These are phyloP conservation scores for Lysandra bellargus DNA, from an alignment of 2,888 invertebrate species.

Conservation along the genomic window DNA sequence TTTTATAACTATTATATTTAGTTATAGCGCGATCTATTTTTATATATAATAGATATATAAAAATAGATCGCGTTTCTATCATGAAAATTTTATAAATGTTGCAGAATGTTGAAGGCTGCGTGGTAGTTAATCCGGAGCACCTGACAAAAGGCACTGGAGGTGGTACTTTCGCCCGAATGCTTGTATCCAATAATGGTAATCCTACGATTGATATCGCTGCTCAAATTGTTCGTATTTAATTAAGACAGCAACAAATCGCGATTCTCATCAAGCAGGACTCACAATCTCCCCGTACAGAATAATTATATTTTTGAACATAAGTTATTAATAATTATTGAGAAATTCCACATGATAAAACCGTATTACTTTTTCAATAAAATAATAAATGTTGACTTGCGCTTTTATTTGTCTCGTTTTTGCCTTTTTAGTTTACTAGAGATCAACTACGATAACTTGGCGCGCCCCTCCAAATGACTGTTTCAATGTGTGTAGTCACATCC, in stretches of 20 bases:
- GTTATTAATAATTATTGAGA: too few relatives aligned
- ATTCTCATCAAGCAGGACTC: not conserved
- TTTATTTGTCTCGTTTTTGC: not conserved
- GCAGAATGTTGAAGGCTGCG: conserved; percentile 87
- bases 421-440: too few relatives aligned
- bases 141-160: conserved; percentile 87
- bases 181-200: conserved; percentile 66
- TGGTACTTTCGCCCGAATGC: conserved; percentile 88
- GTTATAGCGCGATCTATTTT: too few relatives aligned
- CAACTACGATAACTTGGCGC: too few relatives aligned
- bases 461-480: too few relatives aligned
- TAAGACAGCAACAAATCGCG: not conserved
- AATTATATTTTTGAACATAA: not conserved
- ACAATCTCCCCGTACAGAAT: not conserved
- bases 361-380: not conserved
- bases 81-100: conserved; percentile 42
- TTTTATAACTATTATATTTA: too few relatives aligned
- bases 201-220: conserved; percentile 52
- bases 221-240: conserved; percentile 68
- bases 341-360: too few relatives aligned
- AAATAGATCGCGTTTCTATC: too few relatives aligned
- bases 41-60: too few relatives aligned
- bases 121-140: conserved; percentile 93
- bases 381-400: not conserved
- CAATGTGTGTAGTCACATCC: too few relatives aligned